Percentiles rank a stretch among this genome's conserved stretches.
These are phyloP conservation scores for Palythoa grandis DNA, from an alignment of 92 coral and sea anemone genomes.

Conservation along the genomic window DNA sequence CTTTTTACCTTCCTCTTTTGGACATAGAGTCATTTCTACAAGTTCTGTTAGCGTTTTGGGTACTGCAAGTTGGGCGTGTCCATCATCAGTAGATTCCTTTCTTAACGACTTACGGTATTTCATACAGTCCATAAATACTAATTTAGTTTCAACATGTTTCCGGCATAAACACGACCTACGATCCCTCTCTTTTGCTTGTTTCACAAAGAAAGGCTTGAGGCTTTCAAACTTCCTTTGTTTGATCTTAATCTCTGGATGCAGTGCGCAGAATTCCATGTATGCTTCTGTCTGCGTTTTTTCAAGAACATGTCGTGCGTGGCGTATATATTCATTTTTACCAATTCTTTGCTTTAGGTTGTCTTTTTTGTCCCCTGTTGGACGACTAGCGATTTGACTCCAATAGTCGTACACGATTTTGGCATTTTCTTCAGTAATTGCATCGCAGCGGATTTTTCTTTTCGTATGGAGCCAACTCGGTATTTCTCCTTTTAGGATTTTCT, in stretches of 20 bases:
- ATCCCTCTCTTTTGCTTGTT: background rate
- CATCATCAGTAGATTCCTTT: background rate
- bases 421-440: background rate
- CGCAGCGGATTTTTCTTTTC: background rate
- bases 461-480: background rate
- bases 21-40: slow-evolving; percentile 41
- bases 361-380: background rate
- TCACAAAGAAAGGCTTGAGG: background rate
- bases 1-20: slow-evolving; percentile 6
- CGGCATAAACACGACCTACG: background rate
- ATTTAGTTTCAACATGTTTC: background rate
- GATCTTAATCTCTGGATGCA: background rate
- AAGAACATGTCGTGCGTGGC: background rate
- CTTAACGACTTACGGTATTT: background rate
- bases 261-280: background rate
- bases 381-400: background rate
- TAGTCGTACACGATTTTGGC: background rate
- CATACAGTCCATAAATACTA: background rate
- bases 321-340: background rate
- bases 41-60: slow-evolving; percentile 29
- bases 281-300: background rate
- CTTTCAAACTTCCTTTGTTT: background rate
- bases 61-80: background rate
- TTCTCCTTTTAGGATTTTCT: background rate
- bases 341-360: background rate